Evolutionary conservation across 2,888 invertebrate genomes (phyloP).

Genomic region (Scrobipalpa costella): DNA sequence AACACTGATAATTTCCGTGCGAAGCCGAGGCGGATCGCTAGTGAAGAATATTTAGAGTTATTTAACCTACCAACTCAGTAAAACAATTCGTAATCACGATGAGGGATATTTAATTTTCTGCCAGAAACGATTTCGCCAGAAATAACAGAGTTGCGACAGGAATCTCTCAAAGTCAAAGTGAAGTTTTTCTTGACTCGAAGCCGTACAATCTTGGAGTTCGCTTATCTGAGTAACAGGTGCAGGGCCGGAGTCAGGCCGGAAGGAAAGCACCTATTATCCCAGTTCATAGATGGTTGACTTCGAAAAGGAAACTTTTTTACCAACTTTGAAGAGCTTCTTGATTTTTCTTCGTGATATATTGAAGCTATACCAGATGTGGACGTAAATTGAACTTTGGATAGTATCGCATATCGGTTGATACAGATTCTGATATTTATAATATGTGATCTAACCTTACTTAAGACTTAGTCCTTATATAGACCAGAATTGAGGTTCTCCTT

Average conservation of each 20-base stretch:
- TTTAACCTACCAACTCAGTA: too few species aligned
- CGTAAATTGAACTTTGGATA: background rate
- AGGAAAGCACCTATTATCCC: slow-evolving; percentile 2
- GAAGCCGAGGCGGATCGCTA: too few species aligned
- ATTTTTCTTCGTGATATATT: slow-evolving; percentile 1
- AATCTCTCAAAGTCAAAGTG: slow-evolving; percentile 18
- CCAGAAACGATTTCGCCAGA: background rate
- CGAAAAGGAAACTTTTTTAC: slow-evolving; percentile 14
- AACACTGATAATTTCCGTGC: too few species aligned
- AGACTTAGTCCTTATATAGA: too few species aligned
- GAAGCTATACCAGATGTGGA: background rate
- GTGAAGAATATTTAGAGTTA: too few species aligned
- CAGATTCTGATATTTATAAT: too few species aligned
- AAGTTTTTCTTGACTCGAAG: slow-evolving; percentile 1
- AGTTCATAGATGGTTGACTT: slow-evolving; percentile 13
- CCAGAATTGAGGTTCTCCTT: too few species aligned
- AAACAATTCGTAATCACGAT: background rate
- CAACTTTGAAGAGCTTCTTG: slow-evolving; percentile 15
- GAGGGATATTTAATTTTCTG: background rate
- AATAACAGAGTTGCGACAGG: slow-evolving; percentile 13
- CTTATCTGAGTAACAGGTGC: slow-evolving; percentile 26
- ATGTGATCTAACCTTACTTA: too few species aligned
- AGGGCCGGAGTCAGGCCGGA: slow-evolving; percentile 3
- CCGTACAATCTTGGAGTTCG: slow-evolving; percentile 11
- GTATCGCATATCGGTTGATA: too few species aligned